Conservation (phyloP, 2,888 invertebrate species). For the Eurytoma adleriae region DNA sequence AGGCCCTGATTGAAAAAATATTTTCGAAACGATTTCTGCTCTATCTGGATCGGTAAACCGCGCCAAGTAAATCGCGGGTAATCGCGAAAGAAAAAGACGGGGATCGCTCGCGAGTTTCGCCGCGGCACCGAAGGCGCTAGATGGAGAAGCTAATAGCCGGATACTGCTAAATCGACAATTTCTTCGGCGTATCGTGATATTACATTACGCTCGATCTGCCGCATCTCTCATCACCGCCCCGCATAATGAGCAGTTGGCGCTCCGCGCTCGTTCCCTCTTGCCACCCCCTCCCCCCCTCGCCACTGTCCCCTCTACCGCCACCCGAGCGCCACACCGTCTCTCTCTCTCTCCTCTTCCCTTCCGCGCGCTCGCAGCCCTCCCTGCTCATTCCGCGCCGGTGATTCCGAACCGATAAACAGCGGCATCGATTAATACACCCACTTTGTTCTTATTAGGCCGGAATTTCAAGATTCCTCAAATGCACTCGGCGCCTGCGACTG, state of each 20-base stretch:
- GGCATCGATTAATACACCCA: slow-evolving; percentile 45
- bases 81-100: neutral
- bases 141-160: slow-evolving; percentile 41
- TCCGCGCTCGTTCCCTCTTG: neutral
- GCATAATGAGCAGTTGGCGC: slow-evolving; percentile 46
- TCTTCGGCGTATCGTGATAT: slow-evolving; percentile 50
- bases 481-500: neutral
- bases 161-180: slow-evolving; percentile 53
- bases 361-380: neutral
- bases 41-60: too few species aligned
- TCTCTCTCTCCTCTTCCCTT: neutral
- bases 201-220: slow-evolving; percentile 49
- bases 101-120: neutral
- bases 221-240: slow-evolving; percentile 34
- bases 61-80: neutral
- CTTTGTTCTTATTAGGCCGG: slow-evolving; percentile 27
- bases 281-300: too few species aligned
- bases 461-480: slow-evolving; percentile 32
- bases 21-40: too few species aligned
- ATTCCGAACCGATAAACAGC: slow-evolving; percentile 41
- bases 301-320: too few species aligned
- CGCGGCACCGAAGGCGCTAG: slow-evolving; percentile 20
- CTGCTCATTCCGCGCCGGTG: slow-evolving; percentile 38
- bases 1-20: too few species aligned
- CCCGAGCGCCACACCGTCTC: too few species aligned